A percentile compares a stretch with the other conserved stretches of the same genome.
Evolutionary conservation across 2,113 vertebrate species (phyloP).

Genomic region (Aegotheles bennettii): DNA sequence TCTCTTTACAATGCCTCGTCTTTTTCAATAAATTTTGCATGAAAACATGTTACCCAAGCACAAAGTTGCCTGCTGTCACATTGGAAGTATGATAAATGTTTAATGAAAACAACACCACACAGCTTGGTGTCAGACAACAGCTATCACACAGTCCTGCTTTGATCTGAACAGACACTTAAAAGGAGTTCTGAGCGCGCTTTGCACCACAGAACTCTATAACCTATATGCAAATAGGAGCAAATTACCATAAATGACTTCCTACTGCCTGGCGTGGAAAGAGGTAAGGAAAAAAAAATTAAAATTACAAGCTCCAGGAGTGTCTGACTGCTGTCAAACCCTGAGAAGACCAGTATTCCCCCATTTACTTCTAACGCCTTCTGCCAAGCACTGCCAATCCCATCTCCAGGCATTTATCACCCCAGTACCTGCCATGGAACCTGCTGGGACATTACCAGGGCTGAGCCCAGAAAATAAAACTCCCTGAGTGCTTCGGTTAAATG

Average conservation of each 20-base stretch:
- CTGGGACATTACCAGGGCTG: not conserved
- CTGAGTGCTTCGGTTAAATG: not conserved
- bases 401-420: not conserved
- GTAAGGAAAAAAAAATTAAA: slow-evolving; percentile 43
- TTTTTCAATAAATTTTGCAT: slow-evolving; percentile 98
- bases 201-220: slow-evolving; percentile 77
- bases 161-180: slow-evolving; percentile 85
- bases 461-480: not conserved
- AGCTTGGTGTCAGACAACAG: slow-evolving; percentile 88
- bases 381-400: not conserved
- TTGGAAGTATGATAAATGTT: slow-evolving; percentile 95
- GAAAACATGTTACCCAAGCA: slow-evolving; percentile 86
- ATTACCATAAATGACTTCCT: slow-evolving; percentile 80
- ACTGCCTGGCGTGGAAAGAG: slow-evolving; percentile 56
- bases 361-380: slow-evolving; percentile 22
- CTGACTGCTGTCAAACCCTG: slow-evolving; percentile 57
- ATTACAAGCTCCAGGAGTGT: slow-evolving; percentile 58
- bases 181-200: slow-evolving; percentile 71
- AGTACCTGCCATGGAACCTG: not conserved
- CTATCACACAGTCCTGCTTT: slow-evolving; percentile 84
- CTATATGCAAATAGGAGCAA: slow-evolving; percentile 83
- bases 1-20: slow-evolving; percentile 83
- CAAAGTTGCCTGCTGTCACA: slow-evolving; percentile 93
- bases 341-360: slow-evolving; percentile 36
- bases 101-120: slow-evolving; percentile 97